Percentiles rank a stretch among this genome's conserved stretches.
phyloP scores from a whole-genome alignment of 2,113 vertebrate genomes.

The Cnemophilus loriae region DNA sequence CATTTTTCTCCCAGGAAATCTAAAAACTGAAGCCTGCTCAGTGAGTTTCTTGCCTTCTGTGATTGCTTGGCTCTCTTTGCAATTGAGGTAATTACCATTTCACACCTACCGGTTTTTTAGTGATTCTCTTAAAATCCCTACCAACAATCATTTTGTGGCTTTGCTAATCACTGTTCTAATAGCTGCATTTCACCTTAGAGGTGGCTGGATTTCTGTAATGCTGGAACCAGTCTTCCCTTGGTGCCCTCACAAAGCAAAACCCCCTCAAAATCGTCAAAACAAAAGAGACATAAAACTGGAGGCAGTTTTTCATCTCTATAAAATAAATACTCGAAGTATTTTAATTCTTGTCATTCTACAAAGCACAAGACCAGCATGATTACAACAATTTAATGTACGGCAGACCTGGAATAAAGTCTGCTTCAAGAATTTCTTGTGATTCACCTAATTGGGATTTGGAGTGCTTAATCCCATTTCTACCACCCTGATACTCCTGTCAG shows the following conservation, averaged over 20 bases:
- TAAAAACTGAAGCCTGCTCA: neutral
- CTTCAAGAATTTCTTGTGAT: neutral
- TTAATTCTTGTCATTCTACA: neutral
- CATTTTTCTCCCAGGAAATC: neutral
- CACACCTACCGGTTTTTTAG: neutral
- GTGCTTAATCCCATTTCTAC: neutral
- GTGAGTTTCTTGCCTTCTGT: neutral
- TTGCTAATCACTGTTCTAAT: neutral
- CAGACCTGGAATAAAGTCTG: neutral
- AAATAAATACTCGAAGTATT: neutral
- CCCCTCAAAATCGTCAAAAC: neutral
- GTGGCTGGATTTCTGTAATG: neutral
- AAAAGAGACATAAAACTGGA: neutral
- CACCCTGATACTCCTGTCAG: neutral
- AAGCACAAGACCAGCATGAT: neutral
- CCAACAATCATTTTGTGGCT: neutral
- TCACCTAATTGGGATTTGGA: neutral
- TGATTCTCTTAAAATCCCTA: neutral
- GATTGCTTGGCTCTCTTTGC: neutral
- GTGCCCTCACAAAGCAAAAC: neutral
- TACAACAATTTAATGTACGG: neutral
- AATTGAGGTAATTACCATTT: neutral
- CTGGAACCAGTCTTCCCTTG: neutral
- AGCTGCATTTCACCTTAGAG: neutral
- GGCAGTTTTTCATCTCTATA: neutral